These are phyloP conservation scores for Pao palembangensis DNA, from an alignment of 2,113 vertebrate genomes.

Conservation along the genomic window DNA sequence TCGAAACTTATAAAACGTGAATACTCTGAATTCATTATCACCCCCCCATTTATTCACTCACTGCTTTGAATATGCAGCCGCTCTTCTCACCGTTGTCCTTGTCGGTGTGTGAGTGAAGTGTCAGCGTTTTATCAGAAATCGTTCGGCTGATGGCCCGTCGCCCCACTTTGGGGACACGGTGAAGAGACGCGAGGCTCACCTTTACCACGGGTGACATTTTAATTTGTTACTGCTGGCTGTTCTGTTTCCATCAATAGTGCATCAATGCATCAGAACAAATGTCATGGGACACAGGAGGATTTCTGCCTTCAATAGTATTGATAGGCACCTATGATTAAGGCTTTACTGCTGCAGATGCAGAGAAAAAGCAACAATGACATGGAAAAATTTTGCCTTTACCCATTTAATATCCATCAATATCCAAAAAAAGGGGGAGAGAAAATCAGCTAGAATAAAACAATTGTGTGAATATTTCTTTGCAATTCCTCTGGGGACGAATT, in stretches of 20 bases:
- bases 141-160: conserved; percentile 62
- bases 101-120: conserved; percentile 46
- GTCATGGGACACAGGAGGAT: conserved; percentile 51
- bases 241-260: conserved; percentile 64
- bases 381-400: conserved; percentile 1
- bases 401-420: conserved; percentile 5
- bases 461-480: background rate
- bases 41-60: conserved; percentile 40
- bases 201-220: conserved; percentile 74
- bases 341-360: conserved; percentile 34
- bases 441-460: background rate
- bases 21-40: conserved; percentile 19
- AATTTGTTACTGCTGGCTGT: conserved; percentile 69
- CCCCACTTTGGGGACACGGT: conserved; percentile 54
- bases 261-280: conserved; percentile 70
- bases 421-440: conserved; percentile 6
- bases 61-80: conserved; percentile 37
- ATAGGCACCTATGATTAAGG: conserved; percentile 60
- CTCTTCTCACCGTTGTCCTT: conserved; percentile 59
- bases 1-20: conserved; percentile 1
- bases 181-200: conserved; percentile 61
- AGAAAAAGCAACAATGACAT: conserved; percentile 7
- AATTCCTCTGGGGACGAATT: background rate
- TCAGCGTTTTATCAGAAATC: conserved; percentile 69
- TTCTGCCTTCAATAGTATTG: conserved; percentile 62